Conservation (phyloP, 2,888 invertebrate species). For the Napeogenes inachia region DNA sequence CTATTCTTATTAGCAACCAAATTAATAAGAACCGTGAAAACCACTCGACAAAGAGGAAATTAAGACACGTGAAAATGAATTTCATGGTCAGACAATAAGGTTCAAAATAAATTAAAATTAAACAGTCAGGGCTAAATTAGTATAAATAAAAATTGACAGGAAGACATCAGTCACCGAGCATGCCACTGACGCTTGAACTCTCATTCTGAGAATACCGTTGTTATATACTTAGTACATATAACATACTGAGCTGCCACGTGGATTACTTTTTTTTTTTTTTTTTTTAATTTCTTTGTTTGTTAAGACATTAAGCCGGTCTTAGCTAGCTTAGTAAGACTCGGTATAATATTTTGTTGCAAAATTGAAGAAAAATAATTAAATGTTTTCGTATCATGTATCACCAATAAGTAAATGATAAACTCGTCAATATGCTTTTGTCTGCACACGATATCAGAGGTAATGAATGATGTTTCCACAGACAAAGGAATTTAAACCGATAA, state of each 20-base stretch:
- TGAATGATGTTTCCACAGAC: too few relatives aligned
- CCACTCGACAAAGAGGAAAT: slow-evolving; percentile 17
- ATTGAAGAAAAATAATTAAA: too few relatives aligned
- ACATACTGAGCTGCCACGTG: too few relatives aligned
- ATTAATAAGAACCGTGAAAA: slow-evolving; percentile 50
- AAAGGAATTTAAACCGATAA: background rate
- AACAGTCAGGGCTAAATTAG: slow-evolving; percentile 19
- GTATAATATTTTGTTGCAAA: too few relatives aligned
- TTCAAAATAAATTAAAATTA: slow-evolving; percentile 23
- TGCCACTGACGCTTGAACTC: slow-evolving; percentile 44
- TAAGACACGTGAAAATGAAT: slow-evolving; percentile 17
- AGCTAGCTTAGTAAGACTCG: too few relatives aligned
- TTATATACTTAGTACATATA: slow-evolving; percentile 33
- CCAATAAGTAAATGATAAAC: too few relatives aligned
- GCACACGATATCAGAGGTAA: too few relatives aligned
- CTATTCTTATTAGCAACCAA: slow-evolving; percentile 50
- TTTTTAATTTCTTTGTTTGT: too few relatives aligned
- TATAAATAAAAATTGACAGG: slow-evolving; percentile 48
- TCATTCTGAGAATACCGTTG: slow-evolving; percentile 55
- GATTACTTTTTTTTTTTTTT: too few relatives aligned
- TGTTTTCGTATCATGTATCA: too few relatives aligned
- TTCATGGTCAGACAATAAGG: slow-evolving; percentile 33
- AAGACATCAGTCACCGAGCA: slow-evolving; percentile 60
- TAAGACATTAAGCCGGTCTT: too few relatives aligned
- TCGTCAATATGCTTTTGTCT: too few relatives aligned